Evolutionary conservation across 2,888 invertebrate genomes (phyloP), one percentile per base, ranked within the genome.

Genomic region (Psococerastis gibbosa): DNA sequence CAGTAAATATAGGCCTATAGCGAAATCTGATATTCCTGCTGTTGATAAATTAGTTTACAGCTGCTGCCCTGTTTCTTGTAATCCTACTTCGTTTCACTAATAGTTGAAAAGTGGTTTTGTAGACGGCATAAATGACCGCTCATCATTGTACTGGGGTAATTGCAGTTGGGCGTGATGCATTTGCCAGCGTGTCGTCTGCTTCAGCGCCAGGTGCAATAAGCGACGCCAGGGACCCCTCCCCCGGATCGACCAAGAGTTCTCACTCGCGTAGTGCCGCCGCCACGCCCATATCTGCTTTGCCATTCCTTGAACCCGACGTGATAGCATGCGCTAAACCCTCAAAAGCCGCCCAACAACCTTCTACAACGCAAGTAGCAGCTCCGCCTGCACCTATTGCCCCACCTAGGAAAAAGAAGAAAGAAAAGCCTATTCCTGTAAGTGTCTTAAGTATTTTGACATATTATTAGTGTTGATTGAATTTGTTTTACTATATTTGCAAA

Each of bases 301-400:
- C 27, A 11, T 66, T 75, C 58, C 75, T 76, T 57, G 89, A 89
- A 62, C 91, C 91, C 2, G 91, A 92, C 64, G 85, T 91, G 55
- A 87, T 91, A 53, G 85, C 87, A 46, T 91, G 89, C 64, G 85
- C 89, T 49, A 91, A 89, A 49, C 60, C 62, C 50, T 61, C 63
- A 45, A 49, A 49, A 51, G 48, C 27, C 49, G 44, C 47, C 44
- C 49, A 46, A 49, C 56, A 59, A 4, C 57, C 61, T 8, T 47
- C 45, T n/a, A 49, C 47, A 20, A 44, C 49, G 47, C 51, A 51
- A 22, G 50, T 52, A 41, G 52, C 53, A 50, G 60, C 58, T 47
- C 46, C 51, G 32, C 47, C 53, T 17, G 54, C 55, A 43, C 54
- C 80, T 3, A 66, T 81, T 32, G 76, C 87, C 44, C 88, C 88